Base-by-base conservation (phyloP, 2,113 vertebrate genomes). In the Promerops cafer region DNA sequence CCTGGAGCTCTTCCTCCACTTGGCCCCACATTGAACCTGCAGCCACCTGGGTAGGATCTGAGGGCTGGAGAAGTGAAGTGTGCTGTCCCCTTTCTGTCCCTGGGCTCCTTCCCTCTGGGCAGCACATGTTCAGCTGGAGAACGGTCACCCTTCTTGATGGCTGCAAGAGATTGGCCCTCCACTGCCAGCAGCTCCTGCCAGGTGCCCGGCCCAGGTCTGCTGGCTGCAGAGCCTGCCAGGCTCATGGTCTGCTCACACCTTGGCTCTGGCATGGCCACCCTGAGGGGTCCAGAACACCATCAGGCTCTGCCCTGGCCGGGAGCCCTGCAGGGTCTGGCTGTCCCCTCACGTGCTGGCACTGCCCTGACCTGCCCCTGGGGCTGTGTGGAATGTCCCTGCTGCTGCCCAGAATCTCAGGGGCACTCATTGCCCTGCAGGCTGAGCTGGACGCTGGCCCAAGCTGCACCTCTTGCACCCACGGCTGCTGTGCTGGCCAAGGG, bases 11-110 rank as follows among this genome's bases (percentile, higher is more conserved):
- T 77, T 69, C 33, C 14, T 69, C 54, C 19, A 17, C 37, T 69
- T 3, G 0, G 26, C 33, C 23, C n/a, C 39, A 12, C 0, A 0
- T 1, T 13, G 31, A 93, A 45, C 37, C 47, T 79, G 28, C 40
- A 44, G 56, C n/a, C 40, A 8, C 14, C 23, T 8, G 33, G 24
- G 9, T 17, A 22, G 45, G 30, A 57, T 21, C 24, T 37, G 24
- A 22, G 4, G 30, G 16, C 54, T 45, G 64, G 45, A 56, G 44
- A 33, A 42, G 28, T 56, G 54, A 52, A 65, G 14, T 27, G 50
- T 77, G 37, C 61, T 47, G 44, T 37, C 14, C 24, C 22, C 14
- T 79, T 37, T 19, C 12, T 64, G 53, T 52, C 28, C 23, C 31
- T 50, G 35, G 33, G 16, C 35, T 75, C 22, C 40, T 50, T 24